phyloP scores from a whole-genome alignment of 2,888 invertebrate species.

The Autographa pulchrina region DNA sequence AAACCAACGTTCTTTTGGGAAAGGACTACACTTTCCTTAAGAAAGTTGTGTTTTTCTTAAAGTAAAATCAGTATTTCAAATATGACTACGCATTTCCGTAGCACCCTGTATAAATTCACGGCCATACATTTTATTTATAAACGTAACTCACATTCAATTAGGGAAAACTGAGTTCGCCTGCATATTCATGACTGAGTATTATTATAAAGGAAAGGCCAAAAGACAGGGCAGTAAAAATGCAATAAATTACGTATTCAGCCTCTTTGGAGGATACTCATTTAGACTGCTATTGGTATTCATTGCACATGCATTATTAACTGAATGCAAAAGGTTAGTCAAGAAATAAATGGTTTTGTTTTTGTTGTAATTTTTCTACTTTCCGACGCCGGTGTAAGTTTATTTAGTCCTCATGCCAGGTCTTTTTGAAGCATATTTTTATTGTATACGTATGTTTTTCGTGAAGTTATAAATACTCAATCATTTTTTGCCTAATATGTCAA shows the following conservation, averaged over 20 bases:
- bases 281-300: slow-evolving; percentile 18
- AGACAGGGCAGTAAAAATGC: slow-evolving; percentile 27
- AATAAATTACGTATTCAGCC: slow-evolving; percentile 38
- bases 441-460: too few species aligned
- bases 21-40: too few species aligned
- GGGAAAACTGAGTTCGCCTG: slow-evolving; percentile 10
- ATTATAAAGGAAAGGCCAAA: slow-evolving; percentile 30
- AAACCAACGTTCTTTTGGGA: too few species aligned
- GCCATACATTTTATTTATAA: neutral
- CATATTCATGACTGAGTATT: slow-evolving; percentile 8
- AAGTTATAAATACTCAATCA: too few species aligned
- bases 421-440: too few species aligned
- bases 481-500: too few species aligned
- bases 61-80: too few species aligned
- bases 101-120: neutral
- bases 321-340: neutral
- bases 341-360: neutral
- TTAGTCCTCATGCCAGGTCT: too few species aligned
- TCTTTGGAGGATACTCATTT: slow-evolving; percentile 39
- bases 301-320: slow-evolving; percentile 14
- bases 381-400: too few species aligned
- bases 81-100: too few species aligned
- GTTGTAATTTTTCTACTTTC: too few species aligned
- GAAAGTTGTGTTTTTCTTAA: too few species aligned
- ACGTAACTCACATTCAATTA: neutral